Conservation (phyloP, 2,797 vertebrate genomes). For the Lates japonicus region DNA sequence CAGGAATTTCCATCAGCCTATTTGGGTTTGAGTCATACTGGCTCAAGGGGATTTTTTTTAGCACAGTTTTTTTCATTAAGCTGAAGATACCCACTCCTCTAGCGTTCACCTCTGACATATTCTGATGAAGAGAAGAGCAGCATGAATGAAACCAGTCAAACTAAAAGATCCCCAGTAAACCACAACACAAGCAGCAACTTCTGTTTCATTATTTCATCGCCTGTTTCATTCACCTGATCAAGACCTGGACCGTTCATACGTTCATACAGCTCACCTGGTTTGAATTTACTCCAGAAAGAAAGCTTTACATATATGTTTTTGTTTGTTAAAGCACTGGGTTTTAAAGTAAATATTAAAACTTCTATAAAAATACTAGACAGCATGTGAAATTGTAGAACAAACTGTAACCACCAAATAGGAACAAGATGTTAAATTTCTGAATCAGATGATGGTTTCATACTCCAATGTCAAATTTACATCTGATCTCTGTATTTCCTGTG, state of each 20-base stretch:
- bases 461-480: neutral
- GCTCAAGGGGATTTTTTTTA: constrained; percentile 36
- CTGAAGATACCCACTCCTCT: neutral
- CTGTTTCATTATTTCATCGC: neutral
- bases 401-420: constrained; percentile 48
- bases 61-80: constrained; percentile 4
- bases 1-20: constrained; percentile 53
- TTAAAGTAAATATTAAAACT: neutral
- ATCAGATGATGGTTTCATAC: neutral
- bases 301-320: neutral
- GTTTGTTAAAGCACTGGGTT: neutral
- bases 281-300: neutral
- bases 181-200: neutral
- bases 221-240: neutral
- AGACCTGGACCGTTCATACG: neutral
- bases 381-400: neutral
- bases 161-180: constrained; percentile 7
- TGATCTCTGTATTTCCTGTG: neutral
- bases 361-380: neutral
- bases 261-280: neutral
- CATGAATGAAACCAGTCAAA: neutral
- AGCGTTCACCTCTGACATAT: neutral
- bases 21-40: constrained; percentile 54
- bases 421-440: constrained; percentile 12
- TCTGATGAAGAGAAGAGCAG: neutral